Base-by-base conservation (phyloP, 2,797 vertebrate species). In the Parotocinclus haroldoi region DNA sequence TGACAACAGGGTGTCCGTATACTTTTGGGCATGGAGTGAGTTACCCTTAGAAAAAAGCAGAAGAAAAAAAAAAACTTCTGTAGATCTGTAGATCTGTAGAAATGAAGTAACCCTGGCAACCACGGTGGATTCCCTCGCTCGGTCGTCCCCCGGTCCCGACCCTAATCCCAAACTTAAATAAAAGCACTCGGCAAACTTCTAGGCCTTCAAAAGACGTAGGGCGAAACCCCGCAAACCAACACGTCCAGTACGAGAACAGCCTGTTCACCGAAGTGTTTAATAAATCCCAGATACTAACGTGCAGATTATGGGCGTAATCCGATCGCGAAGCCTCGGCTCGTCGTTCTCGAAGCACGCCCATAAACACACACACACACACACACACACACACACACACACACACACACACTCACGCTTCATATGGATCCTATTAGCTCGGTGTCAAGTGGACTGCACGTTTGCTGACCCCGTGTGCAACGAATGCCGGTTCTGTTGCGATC, bases 341-440 rank as follows among this genome's bases (percentile, higher is more conserved):
- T 5, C 27, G 27, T 27, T 27, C 27, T 27, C 27, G 5, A 2
- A 27, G 27, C 27, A 2, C 27, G 5, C 27, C 27, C 27, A 2
- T 27, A 27, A 27, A 2, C 27, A 27, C 27, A 2, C 4, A 18
- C 14, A 3, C 39, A 11, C 40, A 27, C 16, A 48, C 56, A 58
- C 56, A 27, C n/a, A n/a, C n/a, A n/a, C n/a, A n/a, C 9, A 42
- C 56, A 19, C 56, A 18, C 39, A 42, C 56, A 58, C 57, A 45
- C 40, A 58, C 57, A 58, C 27, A 19, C 58, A 39, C 36, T 17
- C 46, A 62, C 36, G 5, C 7, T 13, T 13, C 16, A 18, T 57
- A 38, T 8, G 48, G n/a, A 7, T 16, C 16, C 14, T 50, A 50
- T 50, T 50, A 50, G 14, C 48, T 16, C 7, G 48, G 48, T 50